Base-by-base conservation (phyloP, 2,888 invertebrate species). In the Vandiemenella viatica region DNA sequence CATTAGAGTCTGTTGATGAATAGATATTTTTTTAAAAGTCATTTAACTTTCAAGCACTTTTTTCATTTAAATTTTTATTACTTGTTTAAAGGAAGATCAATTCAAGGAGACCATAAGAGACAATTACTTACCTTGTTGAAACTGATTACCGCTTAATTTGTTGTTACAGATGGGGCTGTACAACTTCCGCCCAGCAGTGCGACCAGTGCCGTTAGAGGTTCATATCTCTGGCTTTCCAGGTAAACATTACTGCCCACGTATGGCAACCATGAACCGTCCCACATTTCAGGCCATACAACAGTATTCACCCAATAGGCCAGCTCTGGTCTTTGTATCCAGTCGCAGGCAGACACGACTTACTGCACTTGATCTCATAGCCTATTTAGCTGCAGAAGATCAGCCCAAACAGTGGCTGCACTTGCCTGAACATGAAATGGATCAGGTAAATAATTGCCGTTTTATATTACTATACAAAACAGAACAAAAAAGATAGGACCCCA, bases 211-310 rank as follows among this genome's bases (percentile, higher is more conserved):
- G 1, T 71, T 98, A 32, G 91, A 91, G 70, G 83, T 85, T 10
- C 93, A 93, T 61, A 91, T 96, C 58, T 80, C 84, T 45, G 98
- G 98, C 0, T 98, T 92, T 64, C 87, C 95, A 0, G 98, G 95
- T 4, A 90, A 96, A 56, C 93, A 98, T 66, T 99, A 98, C 69
- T 99, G 98, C 61, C 98, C 98, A 0, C 79, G 98, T 43, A 99
- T 99, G 98, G 85, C 95, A 53, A 87, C 95, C 0, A 99, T 99
- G 98, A 99, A 99, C 70, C 88, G 93, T 61, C 97, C 98, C 0
- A 85, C 92, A 0, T 99, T 88, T 71, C 70, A 74, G 61, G 91
- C 96, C 0, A 95, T 98, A 54, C 77, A 84, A 42, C 84, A 87
- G 47, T 89, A 97, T 65, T 93, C 97, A 0, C 90, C 93, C 0